Evolutionary conservation across 2,888 invertebrate genomes (phyloP).

Genomic region (Meliscaeva auricollis): DNA sequence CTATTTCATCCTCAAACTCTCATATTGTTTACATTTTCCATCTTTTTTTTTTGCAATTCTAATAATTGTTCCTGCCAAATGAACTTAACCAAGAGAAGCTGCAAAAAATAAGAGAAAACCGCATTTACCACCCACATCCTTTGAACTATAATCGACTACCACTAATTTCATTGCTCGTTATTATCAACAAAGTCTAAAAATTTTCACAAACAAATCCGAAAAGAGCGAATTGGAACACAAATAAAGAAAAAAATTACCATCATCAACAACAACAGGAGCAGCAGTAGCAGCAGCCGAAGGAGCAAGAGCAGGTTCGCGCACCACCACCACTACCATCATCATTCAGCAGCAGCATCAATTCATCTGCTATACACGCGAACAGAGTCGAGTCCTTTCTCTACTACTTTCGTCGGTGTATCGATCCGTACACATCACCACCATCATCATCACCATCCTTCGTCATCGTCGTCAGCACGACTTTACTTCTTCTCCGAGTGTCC

Average conservation of each 20-base stretch:
- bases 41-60: constrained; percentile 21
- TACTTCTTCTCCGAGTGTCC: constrained; percentile 67
- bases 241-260: constrained; percentile 51
- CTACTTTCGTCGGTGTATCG: constrained; percentile 76
- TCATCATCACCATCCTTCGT: constrained; percentile 70
- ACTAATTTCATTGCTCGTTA: constrained; percentile 36
- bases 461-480: constrained; percentile 74
- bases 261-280: constrained; percentile 57
- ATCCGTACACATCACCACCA: constrained; percentile 75
- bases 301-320: constrained; percentile 70
- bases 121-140: constrained; percentile 30
- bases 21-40: constrained; percentile 74
- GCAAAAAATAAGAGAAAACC: constrained; percentile 57
- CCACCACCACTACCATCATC: constrained; percentile 67
- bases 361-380: constrained; percentile 68
- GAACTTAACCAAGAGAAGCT: constrained; percentile 57
- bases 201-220: constrained; percentile 49
- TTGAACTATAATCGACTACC: constrained; percentile 11
- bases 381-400: constrained; percentile 67
- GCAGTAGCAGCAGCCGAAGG: constrained; percentile 43
- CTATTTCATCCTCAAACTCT: constrained; percentile 71
- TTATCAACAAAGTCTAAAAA: constrained; percentile 55
- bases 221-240: constrained; percentile 62
- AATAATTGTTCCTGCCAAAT: constrained; percentile 36
- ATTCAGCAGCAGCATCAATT: constrained; percentile 61